Conservation (phyloP, 2,888 invertebrate species). For the Cryptocheilus praepositus region DNA sequence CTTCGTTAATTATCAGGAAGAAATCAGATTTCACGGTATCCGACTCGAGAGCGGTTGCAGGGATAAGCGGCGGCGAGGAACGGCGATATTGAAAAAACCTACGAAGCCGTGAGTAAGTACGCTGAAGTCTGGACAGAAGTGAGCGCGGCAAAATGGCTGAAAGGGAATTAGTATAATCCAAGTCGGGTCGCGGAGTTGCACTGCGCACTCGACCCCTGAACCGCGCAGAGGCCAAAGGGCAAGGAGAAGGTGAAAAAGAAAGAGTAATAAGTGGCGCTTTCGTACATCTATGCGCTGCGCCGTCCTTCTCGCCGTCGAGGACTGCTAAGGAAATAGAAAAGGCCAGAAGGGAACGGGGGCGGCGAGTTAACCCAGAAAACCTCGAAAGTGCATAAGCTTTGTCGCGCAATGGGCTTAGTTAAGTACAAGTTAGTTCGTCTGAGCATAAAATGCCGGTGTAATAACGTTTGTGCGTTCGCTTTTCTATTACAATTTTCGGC, state of each 20-base stretch:
- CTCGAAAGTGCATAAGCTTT: conserved; percentile 63
- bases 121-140: background rate
- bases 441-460: conserved; percentile 63
- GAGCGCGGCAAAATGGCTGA: background rate
- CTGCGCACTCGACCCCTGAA: no score
- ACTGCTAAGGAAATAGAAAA: conserved; percentile 33
- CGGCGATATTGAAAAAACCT: no score
- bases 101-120: background rate
- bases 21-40: no score
- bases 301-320: conserved; percentile 23
- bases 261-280: conserved; percentile 36
- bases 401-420: conserved; percentile 65
- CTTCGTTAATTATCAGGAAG: no score
- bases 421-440: conserved; percentile 56
- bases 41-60: background rate
- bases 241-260: conserved; percentile 33
- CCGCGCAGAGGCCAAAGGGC: conserved; percentile 1
- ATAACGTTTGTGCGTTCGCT: conserved; percentile 56
- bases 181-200: no score
- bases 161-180: no score
- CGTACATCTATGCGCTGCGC: conserved; percentile 34
- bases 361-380: conserved; percentile 57
- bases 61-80: background rate
- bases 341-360: conserved; percentile 5
- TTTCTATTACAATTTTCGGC: conserved; percentile 47